Evolutionary conservation across 2,888 invertebrate species (phyloP), one percentile per base, ranked within the genome.

Genomic region (Idaea dimidiata): DNA sequence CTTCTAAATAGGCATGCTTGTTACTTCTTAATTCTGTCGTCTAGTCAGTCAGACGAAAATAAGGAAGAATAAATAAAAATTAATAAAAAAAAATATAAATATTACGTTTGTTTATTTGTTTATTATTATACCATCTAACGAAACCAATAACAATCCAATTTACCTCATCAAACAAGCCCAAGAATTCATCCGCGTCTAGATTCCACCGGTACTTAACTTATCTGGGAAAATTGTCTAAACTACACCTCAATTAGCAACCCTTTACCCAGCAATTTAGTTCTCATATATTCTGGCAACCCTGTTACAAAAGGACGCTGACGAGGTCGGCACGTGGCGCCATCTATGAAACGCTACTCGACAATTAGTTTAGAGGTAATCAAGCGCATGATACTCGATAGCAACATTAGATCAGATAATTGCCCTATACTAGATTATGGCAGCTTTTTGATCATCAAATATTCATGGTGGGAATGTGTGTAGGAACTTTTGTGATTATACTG

Each of bases 261-360:
- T 43, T 43, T 43, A 43, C 43, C 43, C 43, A 1, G 43, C 43
- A 43, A 43, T 43, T 43, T 24, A 24, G 24, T 24, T 43, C 43
- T 43, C 43, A 43, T 14, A 14, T 43, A 43, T 14, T 43, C 43
- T 43, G 14, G 43, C 14, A 43, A 43, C 43, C 10, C 14, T 43
- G 57, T 67, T n/a, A 86, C 86, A 87, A 87, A 81, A 73, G 82
- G 70, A 64, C n/a, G n/a, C 73, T 86, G 81, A 86, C 84, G 79
- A 83, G 43, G 70, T 70, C 57, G 83, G 55, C 86, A 82, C 85
- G 86, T 82, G 85, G 63, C 79, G 55, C 54, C 60, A 56, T 32
- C 61, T 68, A 69, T 43, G 43, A 14, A 14, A 71, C 69, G 62
- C 63, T 63, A 61, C 66, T 33, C 57, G n/a, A 60, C 68, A 66